Percentiles rank a stretch among this genome's conserved stretches.
These are phyloP conservation scores for Aplochiton taeniatus DNA, from an alignment of 2,797 vertebrate species.

Conservation along the genomic window DNA sequence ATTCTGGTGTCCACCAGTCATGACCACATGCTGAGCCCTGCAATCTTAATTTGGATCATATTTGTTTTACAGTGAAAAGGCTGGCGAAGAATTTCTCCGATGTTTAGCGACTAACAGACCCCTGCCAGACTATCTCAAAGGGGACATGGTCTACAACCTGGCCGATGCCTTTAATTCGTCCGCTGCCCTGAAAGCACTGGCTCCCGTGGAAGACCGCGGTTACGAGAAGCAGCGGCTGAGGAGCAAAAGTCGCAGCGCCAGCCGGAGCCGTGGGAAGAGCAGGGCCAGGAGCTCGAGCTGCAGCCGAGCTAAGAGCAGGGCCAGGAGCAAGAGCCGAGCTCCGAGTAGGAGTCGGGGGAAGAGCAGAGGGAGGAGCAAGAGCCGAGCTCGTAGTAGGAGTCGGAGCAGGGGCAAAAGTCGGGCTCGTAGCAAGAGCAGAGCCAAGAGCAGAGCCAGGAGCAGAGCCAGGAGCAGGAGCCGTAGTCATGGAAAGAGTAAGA, in stretches of 20 bases:
- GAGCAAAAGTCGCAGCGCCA: slow-evolving; percentile 53
- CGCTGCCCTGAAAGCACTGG: slow-evolving; percentile 42
- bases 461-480: slow-evolving; percentile 38
- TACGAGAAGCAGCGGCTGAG: slow-evolving; percentile 48
- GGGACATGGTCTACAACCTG: slow-evolving; percentile 62
- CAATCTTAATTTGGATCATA: background rate
- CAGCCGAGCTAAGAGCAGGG: slow-evolving; percentile 16
- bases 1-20: no score
- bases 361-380: slow-evolving; percentile 15
- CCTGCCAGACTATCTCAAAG: slow-evolving; percentile 69
- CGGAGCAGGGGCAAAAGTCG: slow-evolving; percentile 8
- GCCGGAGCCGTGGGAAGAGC: slow-evolving; percentile 21
- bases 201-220: slow-evolving; percentile 43
- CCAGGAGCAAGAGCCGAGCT: background rate
- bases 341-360: slow-evolving; percentile 28
- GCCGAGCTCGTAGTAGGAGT: slow-evolving; percentile 23
- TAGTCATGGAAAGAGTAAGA: slow-evolving; percentile 35
- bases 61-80: slow-evolving; percentile 53
- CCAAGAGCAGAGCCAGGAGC: slow-evolving; percentile 33
- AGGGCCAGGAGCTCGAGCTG: slow-evolving; percentile 17
- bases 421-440: slow-evolving; percentile 9
- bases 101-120: slow-evolving; percentile 72
- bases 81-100: slow-evolving; percentile 70
- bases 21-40: no score
- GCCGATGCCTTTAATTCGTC: slow-evolving; percentile 58